These are phyloP conservation scores for Heterodera schachtii DNA, from an alignment of 1,140 invertebrate genomes.

Conservation along the genomic window DNA sequence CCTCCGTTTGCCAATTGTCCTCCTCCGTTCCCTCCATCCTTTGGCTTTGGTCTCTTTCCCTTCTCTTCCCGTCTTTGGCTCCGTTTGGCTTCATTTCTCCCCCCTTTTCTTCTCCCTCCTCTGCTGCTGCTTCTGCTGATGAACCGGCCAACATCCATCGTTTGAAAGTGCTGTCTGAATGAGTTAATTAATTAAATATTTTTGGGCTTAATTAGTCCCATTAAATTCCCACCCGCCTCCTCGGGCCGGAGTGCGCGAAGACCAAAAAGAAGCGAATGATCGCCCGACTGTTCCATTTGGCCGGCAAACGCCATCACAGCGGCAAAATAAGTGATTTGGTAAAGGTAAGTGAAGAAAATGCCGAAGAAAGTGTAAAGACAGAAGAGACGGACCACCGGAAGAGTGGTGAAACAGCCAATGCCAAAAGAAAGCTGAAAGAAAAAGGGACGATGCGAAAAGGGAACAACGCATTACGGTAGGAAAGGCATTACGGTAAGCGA, in stretches of 20 bases:
- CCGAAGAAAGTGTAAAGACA: slow-evolving; percentile 67
- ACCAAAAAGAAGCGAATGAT: slow-evolving; percentile 43
- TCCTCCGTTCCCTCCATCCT: background rate
- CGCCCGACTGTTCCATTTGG: slow-evolving; percentile 61
- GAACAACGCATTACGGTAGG: background rate
- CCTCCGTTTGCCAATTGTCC: background rate
- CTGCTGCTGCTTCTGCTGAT: slow-evolving; percentile 18
- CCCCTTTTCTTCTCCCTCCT: background rate
- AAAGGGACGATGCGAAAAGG: background rate
- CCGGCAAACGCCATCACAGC: slow-evolving; percentile 66
- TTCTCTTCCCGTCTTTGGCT: background rate
- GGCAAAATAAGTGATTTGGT: slow-evolving; percentile 66
- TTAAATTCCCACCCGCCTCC: background rate
- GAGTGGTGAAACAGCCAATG: slow-evolving; percentile 68
- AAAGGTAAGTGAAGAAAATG: slow-evolving; percentile 66
- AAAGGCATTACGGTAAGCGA: too few species aligned
- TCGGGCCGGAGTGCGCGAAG: slow-evolving; percentile 10
- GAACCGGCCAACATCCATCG: slow-evolving; percentile 36
- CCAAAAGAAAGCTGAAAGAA: slow-evolving; percentile 67
- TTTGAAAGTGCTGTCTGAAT: slow-evolving; percentile 29
- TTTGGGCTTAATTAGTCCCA: background rate
- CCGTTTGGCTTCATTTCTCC: background rate
- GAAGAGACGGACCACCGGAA: slow-evolving; percentile 67
- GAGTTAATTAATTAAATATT: slow-evolving; percentile 8
- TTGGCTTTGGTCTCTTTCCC: too few species aligned